Evolutionary conservation across 1,140 invertebrate species (phyloP).

Genomic region (Drosophila lowei): DNA sequence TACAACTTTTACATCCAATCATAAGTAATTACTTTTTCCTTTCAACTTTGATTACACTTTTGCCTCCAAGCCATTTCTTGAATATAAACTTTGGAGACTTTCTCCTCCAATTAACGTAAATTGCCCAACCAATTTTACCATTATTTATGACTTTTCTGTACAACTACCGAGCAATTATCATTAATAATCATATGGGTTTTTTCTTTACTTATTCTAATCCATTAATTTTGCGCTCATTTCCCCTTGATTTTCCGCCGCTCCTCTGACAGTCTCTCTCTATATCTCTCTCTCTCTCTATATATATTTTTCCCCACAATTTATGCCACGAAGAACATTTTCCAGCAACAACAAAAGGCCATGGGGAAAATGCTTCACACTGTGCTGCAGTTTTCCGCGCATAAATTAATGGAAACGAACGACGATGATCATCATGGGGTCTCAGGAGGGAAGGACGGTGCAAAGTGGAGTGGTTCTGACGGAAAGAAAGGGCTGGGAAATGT

Average conservation of each 20-base stretch:
- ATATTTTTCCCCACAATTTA: constrained; percentile 41
- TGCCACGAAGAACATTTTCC: constrained; percentile 50
- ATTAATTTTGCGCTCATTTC: constrained; percentile 48
- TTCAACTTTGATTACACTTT: background rate
- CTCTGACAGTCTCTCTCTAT: no score
- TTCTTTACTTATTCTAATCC: constrained; percentile 30
- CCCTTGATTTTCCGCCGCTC: background rate
- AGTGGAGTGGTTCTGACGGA: constrained; percentile 6
- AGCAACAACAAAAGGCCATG: constrained; percentile 18
- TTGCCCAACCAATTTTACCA: constrained; percentile 19
- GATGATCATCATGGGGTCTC: constrained; percentile 3
- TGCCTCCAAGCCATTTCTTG: background rate
- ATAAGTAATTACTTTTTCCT: background rate
- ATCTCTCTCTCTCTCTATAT: background rate
- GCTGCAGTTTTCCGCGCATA: constrained; percentile 66
- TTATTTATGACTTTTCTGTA: constrained; percentile 27
- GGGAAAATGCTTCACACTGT: constrained; percentile 62
- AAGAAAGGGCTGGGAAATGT: constrained; percentile 34
- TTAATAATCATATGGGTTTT: constrained; percentile 31
- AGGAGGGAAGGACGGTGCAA: constrained; percentile 1
- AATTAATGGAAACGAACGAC: constrained; percentile 54
- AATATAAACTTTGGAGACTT: constrained; percentile 8
- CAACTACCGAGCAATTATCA: constrained; percentile 19
- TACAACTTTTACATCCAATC: no score
- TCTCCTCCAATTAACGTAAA: constrained; percentile 21